These are phyloP conservation scores for Scomber japonicus DNA, from an alignment of 2,113 vertebrate genomes.

Conservation along the genomic window DNA sequence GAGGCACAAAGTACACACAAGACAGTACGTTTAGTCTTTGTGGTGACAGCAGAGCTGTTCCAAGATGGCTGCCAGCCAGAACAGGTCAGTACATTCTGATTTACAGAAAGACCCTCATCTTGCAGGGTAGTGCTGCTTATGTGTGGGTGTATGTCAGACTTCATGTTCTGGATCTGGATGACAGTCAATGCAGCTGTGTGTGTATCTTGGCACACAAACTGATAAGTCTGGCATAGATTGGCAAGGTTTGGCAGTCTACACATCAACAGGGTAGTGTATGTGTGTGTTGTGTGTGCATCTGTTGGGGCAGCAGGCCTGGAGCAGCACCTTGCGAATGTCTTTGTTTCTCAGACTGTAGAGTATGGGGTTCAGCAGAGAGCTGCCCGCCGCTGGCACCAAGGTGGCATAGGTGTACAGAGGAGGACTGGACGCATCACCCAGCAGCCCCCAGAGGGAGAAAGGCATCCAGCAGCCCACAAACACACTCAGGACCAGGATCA, in stretches of 20 bases:
- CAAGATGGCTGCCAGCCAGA: slow-evolving; percentile 51
- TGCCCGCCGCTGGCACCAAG: slow-evolving; percentile 92
- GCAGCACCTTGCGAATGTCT: slow-evolving; percentile 93
- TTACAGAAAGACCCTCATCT: slow-evolving; percentile 54
- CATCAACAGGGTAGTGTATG: slow-evolving; percentile 91
- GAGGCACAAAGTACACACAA: slow-evolving; percentile 76
- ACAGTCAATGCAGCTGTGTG: slow-evolving; percentile 54
- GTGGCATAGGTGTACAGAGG: slow-evolving; percentile 91
- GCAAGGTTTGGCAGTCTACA: slow-evolving; percentile 80
- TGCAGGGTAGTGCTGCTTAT: slow-evolving; percentile 46
- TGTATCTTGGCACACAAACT: slow-evolving; percentile 71
- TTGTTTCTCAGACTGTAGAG: slow-evolving; percentile 96
- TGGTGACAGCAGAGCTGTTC: slow-evolving; percentile 30
- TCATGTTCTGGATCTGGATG: slow-evolving; percentile 41
- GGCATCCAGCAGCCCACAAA: slow-evolving; percentile 96
- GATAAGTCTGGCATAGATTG: slow-evolving; percentile 74
- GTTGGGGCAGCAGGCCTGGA: slow-evolving; percentile 89
- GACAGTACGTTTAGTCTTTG: slow-evolving; percentile 60
- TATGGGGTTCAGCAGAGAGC: slow-evolving; percentile 94
- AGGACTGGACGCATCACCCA: slow-evolving; percentile 89
- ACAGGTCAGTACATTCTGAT: slow-evolving; percentile 76
- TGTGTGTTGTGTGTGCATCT: slow-evolving; percentile 79
- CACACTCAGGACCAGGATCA: slow-evolving; percentile 90
- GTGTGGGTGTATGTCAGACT: slow-evolving; percentile 17
- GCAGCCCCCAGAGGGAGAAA: slow-evolving; percentile 91